Percentiles rank a stretch among this genome's conserved stretches.
phyloP scores from a whole-genome alignment of 2,797 vertebrate species.

The Synanceia verrucosa region DNA sequence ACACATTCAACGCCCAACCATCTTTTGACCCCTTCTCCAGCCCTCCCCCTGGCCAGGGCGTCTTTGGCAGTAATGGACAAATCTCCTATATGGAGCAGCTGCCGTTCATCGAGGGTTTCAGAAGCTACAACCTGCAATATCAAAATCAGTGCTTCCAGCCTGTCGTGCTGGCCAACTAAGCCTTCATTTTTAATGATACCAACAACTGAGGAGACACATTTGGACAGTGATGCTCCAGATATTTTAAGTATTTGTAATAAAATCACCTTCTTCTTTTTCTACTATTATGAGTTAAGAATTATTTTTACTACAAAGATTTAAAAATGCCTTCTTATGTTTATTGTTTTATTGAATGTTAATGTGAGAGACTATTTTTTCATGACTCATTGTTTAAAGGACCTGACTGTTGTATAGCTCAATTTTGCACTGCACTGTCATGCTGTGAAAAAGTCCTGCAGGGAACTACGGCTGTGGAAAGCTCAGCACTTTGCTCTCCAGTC shows the following conservation, averaged over 20 bases:
- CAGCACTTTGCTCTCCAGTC: slow-evolving; percentile 76
- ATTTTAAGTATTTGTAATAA: slow-evolving; percentile 67
- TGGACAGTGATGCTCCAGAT: slow-evolving; percentile 46
- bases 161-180: slow-evolving; percentile 96
- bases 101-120: slow-evolving; percentile 93
- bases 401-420: slow-evolving; percentile 58
- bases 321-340: slow-evolving; percentile 56
- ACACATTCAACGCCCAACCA: slow-evolving; percentile 65
- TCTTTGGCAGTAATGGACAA: slow-evolving; percentile 74
- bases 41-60: slow-evolving; percentile 75
- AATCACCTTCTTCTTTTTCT: slow-evolving; percentile 72
- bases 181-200: slow-evolving; percentile 52
- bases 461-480: slow-evolving; percentile 71
- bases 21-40: slow-evolving; percentile 82
- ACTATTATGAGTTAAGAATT: slow-evolving; percentile 69
- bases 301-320: slow-evolving; percentile 75
- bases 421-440: slow-evolving; percentile 79
- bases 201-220: slow-evolving; percentile 30
- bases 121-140: slow-evolving; percentile 93
- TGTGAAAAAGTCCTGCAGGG: slow-evolving; percentile 75
- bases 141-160: slow-evolving; percentile 97
- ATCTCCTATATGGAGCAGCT: slow-evolving; percentile 93
- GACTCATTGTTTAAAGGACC: slow-evolving; percentile 45
- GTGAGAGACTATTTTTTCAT: slow-evolving; percentile 35
- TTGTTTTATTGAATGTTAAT: slow-evolving; percentile 71